Evolutionary conservation across 2,113 vertebrate genomes (phyloP).

Genomic region (Parus major): DNA sequence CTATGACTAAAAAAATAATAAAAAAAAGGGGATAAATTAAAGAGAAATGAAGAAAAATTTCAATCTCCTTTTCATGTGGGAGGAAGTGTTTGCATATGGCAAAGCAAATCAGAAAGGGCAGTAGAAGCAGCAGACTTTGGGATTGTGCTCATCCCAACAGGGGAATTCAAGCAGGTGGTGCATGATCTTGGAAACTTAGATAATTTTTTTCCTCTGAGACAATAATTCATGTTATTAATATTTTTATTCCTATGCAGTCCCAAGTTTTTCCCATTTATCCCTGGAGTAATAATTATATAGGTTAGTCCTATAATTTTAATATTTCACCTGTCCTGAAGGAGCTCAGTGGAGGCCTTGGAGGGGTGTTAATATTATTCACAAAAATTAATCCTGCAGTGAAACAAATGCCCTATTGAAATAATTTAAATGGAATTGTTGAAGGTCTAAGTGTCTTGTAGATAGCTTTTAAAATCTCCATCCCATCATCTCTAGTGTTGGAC

Average conservation of each 20-base stretch:
- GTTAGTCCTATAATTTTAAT: background rate
- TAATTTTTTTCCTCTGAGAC: background rate
- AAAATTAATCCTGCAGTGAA: background rate
- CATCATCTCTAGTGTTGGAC: background rate
- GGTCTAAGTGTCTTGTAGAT: background rate
- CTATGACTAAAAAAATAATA: background rate
- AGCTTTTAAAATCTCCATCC: background rate
- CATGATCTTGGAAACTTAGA: background rate
- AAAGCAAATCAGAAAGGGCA: background rate
- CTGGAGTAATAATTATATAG: background rate
- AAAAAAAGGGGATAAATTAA: background rate
- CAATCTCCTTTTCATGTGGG: background rate
- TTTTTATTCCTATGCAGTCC: background rate
- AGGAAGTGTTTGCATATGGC: background rate
- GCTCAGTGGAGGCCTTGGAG: background rate
- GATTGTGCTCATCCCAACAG: background rate
- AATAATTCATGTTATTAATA: constrained; percentile 3
- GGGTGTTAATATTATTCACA: background rate
- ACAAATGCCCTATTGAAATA: background rate
- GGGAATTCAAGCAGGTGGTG: background rate
- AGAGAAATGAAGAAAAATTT: background rate
- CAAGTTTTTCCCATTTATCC: background rate
- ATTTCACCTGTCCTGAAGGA: constrained; percentile 1
- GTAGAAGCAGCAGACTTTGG: background rate
- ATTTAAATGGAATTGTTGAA: background rate